These are phyloP conservation scores for Acanthurus lineatus DNA, from an alignment of 2,797 vertebrate species.

Conservation along the genomic window DNA sequence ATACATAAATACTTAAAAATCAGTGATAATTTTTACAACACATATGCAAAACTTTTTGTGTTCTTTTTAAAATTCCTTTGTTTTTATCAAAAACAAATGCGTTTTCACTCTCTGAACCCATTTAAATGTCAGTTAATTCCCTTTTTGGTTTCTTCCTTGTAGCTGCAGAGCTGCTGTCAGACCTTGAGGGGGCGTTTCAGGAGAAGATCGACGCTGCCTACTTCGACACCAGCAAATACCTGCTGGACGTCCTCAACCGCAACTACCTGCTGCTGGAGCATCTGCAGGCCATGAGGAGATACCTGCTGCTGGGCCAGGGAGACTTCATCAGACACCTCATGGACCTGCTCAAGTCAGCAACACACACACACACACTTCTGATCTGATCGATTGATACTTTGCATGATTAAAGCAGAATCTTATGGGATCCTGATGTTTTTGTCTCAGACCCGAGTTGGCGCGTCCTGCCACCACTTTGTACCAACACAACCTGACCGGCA, in stretches of 20 bases:
- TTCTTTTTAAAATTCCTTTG: too few relatives aligned
- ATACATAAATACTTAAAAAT: too few relatives aligned
- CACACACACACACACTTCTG: too few relatives aligned
- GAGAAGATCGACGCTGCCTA: slow-evolving; percentile 97
- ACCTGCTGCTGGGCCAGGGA: slow-evolving; percentile 97
- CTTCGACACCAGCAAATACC: slow-evolving; percentile 96
- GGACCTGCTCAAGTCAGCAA: slow-evolving; percentile 96
- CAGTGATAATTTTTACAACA: too few relatives aligned
- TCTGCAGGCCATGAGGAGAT: slow-evolving; percentile 97
- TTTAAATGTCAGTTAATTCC: too few relatives aligned
- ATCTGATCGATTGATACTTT: background rate
- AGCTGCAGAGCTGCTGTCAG: slow-evolving; percentile 94
- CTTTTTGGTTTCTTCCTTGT: background rate
- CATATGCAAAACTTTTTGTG: too few relatives aligned
- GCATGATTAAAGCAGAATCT: background rate
- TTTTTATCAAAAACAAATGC: too few relatives aligned
- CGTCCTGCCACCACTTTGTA: slow-evolving; percentile 97
- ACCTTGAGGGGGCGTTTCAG: slow-evolving; percentile 96
- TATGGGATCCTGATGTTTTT: fast-evolving
- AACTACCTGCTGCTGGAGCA: slow-evolving; percentile 97
- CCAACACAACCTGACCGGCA: slow-evolving; percentile 98
- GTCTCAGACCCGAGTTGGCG: slow-evolving; percentile 91
- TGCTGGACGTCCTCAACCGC: slow-evolving; percentile 94
- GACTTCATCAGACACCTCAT: slow-evolving; percentile 99
- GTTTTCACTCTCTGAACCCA: too few relatives aligned